phyloP scores from a whole-genome alignment of 2,888 invertebrate genomes.

The Trachelus troglodyta region DNA sequence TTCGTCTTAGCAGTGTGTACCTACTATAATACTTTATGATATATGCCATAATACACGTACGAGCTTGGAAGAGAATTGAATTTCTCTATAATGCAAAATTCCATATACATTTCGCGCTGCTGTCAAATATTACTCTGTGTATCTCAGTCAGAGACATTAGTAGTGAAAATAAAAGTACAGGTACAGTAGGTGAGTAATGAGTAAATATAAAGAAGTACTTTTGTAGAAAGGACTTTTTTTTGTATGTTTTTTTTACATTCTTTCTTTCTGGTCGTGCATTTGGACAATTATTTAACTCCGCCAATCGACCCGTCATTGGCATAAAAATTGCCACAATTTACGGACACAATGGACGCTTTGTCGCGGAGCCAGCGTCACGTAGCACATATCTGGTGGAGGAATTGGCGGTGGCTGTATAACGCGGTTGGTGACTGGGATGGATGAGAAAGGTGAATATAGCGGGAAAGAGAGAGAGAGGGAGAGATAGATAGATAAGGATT shows the following conservation, averaged over 20 bases:
- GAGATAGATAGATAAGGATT: too few species aligned
- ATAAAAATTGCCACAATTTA: conserved; percentile 42
- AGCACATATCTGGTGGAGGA: background rate
- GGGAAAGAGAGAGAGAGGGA: background rate
- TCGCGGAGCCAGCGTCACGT: conserved; percentile 16
- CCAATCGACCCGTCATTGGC: conserved; percentile 23
- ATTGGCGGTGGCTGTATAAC: background rate
- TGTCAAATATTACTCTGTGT: background rate
- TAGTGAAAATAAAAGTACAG: background rate
- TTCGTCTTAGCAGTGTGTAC: background rate
- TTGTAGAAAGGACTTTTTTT: background rate
- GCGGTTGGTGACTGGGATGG: background rate
- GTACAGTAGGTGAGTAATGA: background rate
- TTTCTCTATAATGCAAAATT: background rate
- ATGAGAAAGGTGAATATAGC: background rate
- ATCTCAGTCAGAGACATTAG: background rate
- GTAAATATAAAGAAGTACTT: background rate
- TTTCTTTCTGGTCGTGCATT: background rate
- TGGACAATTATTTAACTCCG: conserved; percentile 1
- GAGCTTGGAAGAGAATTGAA: background rate
- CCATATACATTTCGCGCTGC: background rate
- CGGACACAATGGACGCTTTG: conserved; percentile 40
- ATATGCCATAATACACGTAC: background rate
- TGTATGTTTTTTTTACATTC: background rate
- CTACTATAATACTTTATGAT: background rate